Evolutionary conservation across 2,113 vertebrate genomes (phyloP), one percentile per base, ranked within the genome.

Genomic region (Ceyx margarethae): DNA sequence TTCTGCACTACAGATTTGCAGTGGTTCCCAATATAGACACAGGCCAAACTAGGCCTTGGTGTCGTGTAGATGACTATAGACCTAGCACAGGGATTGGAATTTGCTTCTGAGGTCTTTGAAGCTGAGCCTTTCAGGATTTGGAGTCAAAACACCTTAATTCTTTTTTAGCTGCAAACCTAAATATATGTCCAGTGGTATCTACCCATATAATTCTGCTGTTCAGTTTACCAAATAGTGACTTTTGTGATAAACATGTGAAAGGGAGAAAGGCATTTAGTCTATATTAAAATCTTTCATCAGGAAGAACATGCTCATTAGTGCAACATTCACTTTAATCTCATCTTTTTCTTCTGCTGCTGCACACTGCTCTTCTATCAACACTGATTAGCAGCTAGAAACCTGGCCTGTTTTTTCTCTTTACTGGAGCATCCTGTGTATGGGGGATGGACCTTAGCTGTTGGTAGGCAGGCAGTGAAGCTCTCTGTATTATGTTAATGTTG

Each of bases 281-380:
- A 15, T 84, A 90, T 93, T 76, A 91, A 86, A 95, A 87, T 92
- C 71, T 92, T 93, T 96, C 91, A 94, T 89, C 84, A 77, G 84
- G 84, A 93, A 85, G 79, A 91, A 69, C 78, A 50, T 23, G 46
- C 87, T 96, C 96, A 91, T 96, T 96, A 96, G 81, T 74, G 72
- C 64, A 89, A 95, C 76, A 95, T 95, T 96, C 94, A 95, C 56
- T 92, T 87, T 53, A 94, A 91, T 92, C 81, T 92, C 78, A 40
- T 94, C 33, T 93, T 95, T 93, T 92, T 87, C 81, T 94, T 93
- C 84, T 92, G 42, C 71, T 91, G 11, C 81, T 90, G 74, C 56
- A 82, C 89, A 67, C 51, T 64, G 74, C 60, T 91, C 76, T 78
- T 90, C 45, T 93, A 88, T 88, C 71, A 85, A 26, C 84, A 40